Evolutionary conservation across 2,113 vertebrate genomes (phyloP).

Genomic region (Gobiocypris rarus): DNA sequence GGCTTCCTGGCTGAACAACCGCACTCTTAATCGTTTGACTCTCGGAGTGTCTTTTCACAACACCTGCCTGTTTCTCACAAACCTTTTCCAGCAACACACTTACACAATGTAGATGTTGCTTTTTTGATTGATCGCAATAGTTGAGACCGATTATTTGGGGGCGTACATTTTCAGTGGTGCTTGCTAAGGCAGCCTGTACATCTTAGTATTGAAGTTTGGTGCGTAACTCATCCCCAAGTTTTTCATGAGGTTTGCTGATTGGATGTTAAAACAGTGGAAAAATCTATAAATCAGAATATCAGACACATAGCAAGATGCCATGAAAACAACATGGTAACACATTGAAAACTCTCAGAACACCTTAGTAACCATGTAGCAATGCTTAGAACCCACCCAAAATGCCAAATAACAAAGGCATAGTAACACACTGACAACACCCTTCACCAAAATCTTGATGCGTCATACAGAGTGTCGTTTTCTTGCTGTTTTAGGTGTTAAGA

Average conservation of each 20-base stretch:
- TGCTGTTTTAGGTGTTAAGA: background rate
- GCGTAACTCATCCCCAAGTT: background rate
- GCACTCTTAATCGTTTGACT: slow-evolving; percentile 74
- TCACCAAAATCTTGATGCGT: background rate
- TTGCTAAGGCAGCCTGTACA: background rate
- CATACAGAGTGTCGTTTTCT: background rate
- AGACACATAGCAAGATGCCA: background rate
- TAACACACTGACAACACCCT: background rate
- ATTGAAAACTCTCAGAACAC: background rate
- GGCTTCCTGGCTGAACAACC: slow-evolving; percentile 69
- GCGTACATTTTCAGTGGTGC: background rate
- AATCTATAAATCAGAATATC: background rate
- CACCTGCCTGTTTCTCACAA: slow-evolving; percentile 68
- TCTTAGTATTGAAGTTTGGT: background rate
- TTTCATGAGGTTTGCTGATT: background rate
- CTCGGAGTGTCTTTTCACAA: slow-evolving; percentile 67
- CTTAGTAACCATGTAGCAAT: background rate
- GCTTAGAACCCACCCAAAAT: background rate
- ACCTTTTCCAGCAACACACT: slow-evolving; percentile 63
- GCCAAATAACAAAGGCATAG: background rate
- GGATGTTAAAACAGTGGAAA: background rate
- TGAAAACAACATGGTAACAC: background rate
- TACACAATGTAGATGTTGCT: slow-evolving; percentile 53
- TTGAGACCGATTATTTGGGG: background rate
- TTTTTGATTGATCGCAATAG: slow-evolving; percentile 62